Evolutionary conservation across 2,113 vertebrate species (phyloP), one percentile per base, ranked within the genome.

Genomic region (Herpailurus yagouaroundi): DNA sequence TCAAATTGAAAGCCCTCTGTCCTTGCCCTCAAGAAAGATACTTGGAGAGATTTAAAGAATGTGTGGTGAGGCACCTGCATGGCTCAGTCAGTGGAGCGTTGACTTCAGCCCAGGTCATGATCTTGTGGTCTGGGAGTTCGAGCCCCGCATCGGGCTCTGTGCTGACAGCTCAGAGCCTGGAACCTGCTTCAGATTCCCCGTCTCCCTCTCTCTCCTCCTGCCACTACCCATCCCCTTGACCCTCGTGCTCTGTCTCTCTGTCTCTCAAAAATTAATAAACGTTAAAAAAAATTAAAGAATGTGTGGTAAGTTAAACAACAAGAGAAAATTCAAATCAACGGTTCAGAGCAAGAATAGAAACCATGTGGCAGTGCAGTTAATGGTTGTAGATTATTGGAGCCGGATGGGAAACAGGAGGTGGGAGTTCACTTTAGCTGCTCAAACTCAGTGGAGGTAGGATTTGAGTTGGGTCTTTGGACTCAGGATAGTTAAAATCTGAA

Each of bases 341-440:
- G 60, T 80, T 63, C 36, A 4, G 25, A 25, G 66, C 48, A 25
- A 7, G 29, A 16, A 0, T 19, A 66, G 83, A 31, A 82, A 31
- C 1, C 5, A 5, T 1, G 45, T 63, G 31, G 48, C 68, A 2
- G 13, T 38, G 25, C 29, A 1, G 0, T 41, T 16, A 36, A 33
- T 68, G 19, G 3, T 1, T 15, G 55, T 25, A 86, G 48, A 36
- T 15, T 29, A 29, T 29, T 10, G 57, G 73, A 74, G 36, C 41
- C 4, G 0, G 73, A 11, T 55, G 89, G 66, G 68, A 55, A 38
- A 2, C 23, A 33, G 25, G 71, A 21, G 27, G 12, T 0, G 4
- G 63, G 77, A 48, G 29, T 63, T 68, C 64, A 15, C 14, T 60
- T 63, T 15, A 88, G 81, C 89, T 50, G 84, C 10, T 9, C 36